Conservation (phyloP, 1,140 invertebrate species). For the Hormaphis cornu region DNA sequence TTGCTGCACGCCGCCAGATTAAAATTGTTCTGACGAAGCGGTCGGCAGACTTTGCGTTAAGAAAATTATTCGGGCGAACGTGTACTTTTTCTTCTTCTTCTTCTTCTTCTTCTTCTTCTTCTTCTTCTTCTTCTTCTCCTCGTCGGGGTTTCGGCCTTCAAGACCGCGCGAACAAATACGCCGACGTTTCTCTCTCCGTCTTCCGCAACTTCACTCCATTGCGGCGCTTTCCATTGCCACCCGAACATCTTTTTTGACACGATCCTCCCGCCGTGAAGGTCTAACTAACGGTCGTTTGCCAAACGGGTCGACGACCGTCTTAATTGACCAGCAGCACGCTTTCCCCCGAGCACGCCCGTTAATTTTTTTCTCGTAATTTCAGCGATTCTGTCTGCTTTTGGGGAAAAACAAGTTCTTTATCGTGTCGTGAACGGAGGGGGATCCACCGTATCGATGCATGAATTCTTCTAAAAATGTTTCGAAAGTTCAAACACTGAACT, state of each 20-base stretch:
- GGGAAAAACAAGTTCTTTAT: not conserved
- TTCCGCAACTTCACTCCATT: not conserved
- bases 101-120: too few species aligned
- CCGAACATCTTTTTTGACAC: not conserved
- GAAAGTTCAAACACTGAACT: slow-evolving; percentile 12
- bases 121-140: not conserved
- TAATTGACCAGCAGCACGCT: not conserved
- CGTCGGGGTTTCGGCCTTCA: not conserved
- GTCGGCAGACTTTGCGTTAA: too few species aligned
- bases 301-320: not conserved
- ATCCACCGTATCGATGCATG: not conserved
- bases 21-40: too few species aligned
- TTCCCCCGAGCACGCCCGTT: not conserved
- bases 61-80: too few species aligned
- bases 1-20: too few species aligned
- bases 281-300: not conserved
- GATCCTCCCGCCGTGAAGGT: not conserved
- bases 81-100: too few species aligned
- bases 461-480: slow-evolving; percentile 26
- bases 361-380: not conserved
- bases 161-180: not conserved
- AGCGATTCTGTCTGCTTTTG: not conserved
- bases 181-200: not conserved
- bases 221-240: not conserved
- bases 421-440: not conserved